Percentiles rank a stretch among this genome's conserved stretches.
phyloP scores from a whole-genome alignment of 64 coral and sea anemone species.

The Acropora yongei region DNA sequence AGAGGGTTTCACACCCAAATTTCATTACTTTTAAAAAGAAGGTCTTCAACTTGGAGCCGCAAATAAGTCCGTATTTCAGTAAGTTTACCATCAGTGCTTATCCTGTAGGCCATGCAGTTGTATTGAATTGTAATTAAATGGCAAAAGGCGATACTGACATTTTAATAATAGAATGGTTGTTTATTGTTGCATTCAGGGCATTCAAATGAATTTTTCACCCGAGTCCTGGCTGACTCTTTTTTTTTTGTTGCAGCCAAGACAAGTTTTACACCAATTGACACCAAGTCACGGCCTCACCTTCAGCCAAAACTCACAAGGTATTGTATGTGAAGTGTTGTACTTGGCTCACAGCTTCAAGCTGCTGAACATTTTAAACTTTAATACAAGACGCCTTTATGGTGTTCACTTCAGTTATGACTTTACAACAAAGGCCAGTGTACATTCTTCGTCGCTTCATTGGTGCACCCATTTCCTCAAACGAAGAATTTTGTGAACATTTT shows the following conservation, averaged over 20 bases:
- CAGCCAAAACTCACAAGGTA: conserved; percentile 71
- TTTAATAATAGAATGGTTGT: too few relatives aligned
- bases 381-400: too few relatives aligned
- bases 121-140: not conserved
- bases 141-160: too few relatives aligned
- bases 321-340: not conserved
- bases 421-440: too few relatives aligned
- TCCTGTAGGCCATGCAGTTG: not conserved
- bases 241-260: conserved; percentile 40
- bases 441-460: too few relatives aligned
- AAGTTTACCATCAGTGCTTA: not conserved
- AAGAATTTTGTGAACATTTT: not conserved
- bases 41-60: conserved; percentile 82
- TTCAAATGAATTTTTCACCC: too few relatives aligned
- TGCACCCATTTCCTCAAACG: not conserved
- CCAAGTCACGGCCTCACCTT: conserved; percentile 61
- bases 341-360: too few relatives aligned
- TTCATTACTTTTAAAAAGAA: conserved; percentile 88
- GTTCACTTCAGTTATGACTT: too few relatives aligned
- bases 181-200: too few relatives aligned
- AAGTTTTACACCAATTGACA: conserved; percentile 6
- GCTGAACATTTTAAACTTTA: too few relatives aligned
- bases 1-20: conserved; percentile 89
- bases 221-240: not conserved
- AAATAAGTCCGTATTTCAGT: conserved; percentile 85